Base-by-base conservation (phyloP, 2,888 invertebrate genomes). In the Amphipoea lucens region DNA sequence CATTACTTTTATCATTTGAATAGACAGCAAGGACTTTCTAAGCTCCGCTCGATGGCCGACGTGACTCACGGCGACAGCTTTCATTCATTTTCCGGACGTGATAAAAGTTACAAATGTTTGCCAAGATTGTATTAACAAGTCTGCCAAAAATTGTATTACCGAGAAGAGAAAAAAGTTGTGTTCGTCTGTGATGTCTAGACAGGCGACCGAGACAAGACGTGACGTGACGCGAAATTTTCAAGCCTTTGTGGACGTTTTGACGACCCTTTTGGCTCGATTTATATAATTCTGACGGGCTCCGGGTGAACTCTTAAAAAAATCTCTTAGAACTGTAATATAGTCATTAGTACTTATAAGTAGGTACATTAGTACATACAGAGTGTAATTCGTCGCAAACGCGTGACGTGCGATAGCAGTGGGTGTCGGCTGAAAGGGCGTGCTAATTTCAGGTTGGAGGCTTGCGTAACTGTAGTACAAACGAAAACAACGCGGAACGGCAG, bases 71-170 rank as follows among this genome's bases (percentile, higher is more conserved):
- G 91, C 91, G 94, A 93, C 95, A 94, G 94, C 94, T 95, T 96
- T 96, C 96, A 96, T 96, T 96, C 96, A 96, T 95, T 96, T 94
- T 94, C 93, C 93, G 88, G 93, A 93, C 93, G 92, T 93, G 93
- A 95, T 94, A 94, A 94, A 95, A 94, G 93, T 94, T 92, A 91
- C 91, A 91, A 92, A 93, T 92, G 93, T 92, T 94, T 96, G 96
- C 96, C 96, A 96, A 96, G 94, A 94, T 90, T 94, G 94, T 95
- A 93, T 94, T 93, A 93, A 93, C 91, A 91, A 90, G 91, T 92
- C 94, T 96, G 96, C 96, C 96, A 96, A 96, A 95, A 95, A 93
- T 92, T 94, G 93, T 95, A 95, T 95, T 96, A 96, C 96, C 93
- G 94, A 94, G 96, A 95, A 96, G 88, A 95, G 95, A 94, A 94